phyloP scores from a whole-genome alignment of 2,113 vertebrate genomes.

The Oreamnos americanus region DNA sequence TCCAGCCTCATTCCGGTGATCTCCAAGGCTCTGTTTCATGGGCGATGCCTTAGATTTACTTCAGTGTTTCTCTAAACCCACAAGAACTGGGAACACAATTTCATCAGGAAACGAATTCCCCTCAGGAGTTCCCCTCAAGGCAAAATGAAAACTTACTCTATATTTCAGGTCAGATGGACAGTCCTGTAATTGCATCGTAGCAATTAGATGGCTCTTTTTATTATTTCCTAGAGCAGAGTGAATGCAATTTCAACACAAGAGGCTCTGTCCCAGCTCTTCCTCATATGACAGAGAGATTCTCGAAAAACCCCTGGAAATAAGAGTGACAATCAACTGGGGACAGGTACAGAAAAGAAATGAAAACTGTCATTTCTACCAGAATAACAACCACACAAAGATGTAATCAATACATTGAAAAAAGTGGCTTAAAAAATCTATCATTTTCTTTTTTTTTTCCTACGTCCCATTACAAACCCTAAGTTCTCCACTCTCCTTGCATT shows the following conservation, averaged over 20 bases:
- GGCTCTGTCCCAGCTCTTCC: background rate
- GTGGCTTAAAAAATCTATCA: background rate
- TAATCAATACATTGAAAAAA: background rate
- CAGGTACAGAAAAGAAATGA: conserved; percentile 6
- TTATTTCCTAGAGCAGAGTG: background rate
- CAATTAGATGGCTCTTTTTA: background rate
- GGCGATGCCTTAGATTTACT: accelerated
- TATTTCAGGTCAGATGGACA: background rate
- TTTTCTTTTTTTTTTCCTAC: background rate
- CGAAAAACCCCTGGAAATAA: accelerated
- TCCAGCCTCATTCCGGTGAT: background rate
- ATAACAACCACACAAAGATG: background rate
- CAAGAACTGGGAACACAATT: background rate
- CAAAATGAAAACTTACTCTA: background rate
- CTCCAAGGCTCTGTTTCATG: background rate
- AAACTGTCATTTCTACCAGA: background rate
- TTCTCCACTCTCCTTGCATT: background rate
- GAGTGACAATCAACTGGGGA: accelerated
- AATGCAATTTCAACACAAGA: accelerated
- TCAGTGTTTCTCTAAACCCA: background rate
- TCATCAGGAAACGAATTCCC: background rate
- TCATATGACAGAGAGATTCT: accelerated
- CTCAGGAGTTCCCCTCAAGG: background rate
- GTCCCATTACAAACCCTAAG: background rate
- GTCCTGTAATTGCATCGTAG: accelerated